Evolutionary conservation across 2,113 vertebrate species (phyloP).

Genomic region (Promerops cafer): DNA sequence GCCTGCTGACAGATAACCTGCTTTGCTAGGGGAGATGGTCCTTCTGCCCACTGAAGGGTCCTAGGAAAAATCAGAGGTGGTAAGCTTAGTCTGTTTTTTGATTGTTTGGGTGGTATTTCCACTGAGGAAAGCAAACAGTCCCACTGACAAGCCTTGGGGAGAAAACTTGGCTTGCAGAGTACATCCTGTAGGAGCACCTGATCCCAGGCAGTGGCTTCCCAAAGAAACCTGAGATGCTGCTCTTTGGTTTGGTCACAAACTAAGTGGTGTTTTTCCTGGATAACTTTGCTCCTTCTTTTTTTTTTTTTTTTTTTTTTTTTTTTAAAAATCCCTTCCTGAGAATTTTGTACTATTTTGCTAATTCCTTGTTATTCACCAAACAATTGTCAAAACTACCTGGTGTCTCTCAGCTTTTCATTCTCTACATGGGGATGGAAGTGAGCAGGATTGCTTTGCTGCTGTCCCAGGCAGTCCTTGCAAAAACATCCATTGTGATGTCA

Average conservation of each 20-base stretch:
- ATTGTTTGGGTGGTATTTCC: not conserved
- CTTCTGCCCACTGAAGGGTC: not conserved
- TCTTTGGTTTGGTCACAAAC: not conserved
- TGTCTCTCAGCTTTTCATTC: not conserved
- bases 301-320: not conserved
- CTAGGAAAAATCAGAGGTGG: not conserved
- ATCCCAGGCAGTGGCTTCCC: not conserved
- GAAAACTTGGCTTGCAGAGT: not conserved
- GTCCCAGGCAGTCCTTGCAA: not conserved
- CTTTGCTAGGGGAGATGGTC: not conserved
- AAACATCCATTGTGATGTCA: not conserved
- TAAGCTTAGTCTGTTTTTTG: not conserved
- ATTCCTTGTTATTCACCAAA: not conserved
- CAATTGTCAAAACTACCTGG: not conserved
- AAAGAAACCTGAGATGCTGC: not conserved
- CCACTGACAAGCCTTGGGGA: not conserved
- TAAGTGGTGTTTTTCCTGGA: not conserved
- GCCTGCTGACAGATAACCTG: not conserved
- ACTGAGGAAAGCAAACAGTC: not conserved
- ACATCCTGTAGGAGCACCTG: not conserved
- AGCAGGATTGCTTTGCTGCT: not conserved
- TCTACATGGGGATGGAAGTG: rapidly evolving
- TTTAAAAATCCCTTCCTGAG: not conserved
- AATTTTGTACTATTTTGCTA: not conserved
- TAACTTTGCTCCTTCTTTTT: not conserved